Conservation (phyloP, 2,113 vertebrate genomes). For the Rhabdomys dilectus region DNA sequence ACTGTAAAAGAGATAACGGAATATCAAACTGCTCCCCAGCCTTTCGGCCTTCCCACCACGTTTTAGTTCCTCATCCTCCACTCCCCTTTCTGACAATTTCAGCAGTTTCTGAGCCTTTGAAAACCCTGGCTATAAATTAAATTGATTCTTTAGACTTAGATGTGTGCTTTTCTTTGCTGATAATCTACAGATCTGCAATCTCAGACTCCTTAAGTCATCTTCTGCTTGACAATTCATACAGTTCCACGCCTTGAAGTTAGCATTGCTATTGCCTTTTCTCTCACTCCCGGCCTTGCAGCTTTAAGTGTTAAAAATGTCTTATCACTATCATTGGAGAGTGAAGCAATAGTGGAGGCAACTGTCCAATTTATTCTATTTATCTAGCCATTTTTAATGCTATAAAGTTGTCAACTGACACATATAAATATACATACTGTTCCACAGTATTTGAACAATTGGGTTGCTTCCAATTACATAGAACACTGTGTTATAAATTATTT, state of each 20-base stretch:
- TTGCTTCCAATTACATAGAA: constrained; percentile 34
- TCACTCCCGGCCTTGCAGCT: background rate
- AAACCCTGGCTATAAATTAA: constrained; percentile 2
- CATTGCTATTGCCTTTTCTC: background rate
- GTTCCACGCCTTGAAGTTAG: constrained; percentile 1
- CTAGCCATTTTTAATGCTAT: constrained; percentile 18
- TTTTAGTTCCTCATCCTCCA: background rate
- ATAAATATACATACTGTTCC: background rate
- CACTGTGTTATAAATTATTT: background rate
- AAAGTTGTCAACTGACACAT: background rate
- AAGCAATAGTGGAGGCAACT: background rate
- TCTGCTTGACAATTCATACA: background rate
- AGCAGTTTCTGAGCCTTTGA: constrained; percentile 22
- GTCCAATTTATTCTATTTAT: background rate
- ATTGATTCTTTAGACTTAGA: background rate
- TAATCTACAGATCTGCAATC: background rate
- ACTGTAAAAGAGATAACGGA: background rate
- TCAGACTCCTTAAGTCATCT: background rate
- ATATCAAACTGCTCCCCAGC: background rate
- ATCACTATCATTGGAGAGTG: background rate
- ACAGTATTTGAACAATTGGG: constrained; percentile 9
- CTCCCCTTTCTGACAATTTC: background rate
- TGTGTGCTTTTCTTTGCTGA: background rate
- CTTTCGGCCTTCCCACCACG: background rate
- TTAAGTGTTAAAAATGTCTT: constrained; percentile 34